These are phyloP conservation scores for Piliocolobus tephrosceles DNA, from an alignment of 2,113 vertebrate species.

Conservation along the genomic window DNA sequence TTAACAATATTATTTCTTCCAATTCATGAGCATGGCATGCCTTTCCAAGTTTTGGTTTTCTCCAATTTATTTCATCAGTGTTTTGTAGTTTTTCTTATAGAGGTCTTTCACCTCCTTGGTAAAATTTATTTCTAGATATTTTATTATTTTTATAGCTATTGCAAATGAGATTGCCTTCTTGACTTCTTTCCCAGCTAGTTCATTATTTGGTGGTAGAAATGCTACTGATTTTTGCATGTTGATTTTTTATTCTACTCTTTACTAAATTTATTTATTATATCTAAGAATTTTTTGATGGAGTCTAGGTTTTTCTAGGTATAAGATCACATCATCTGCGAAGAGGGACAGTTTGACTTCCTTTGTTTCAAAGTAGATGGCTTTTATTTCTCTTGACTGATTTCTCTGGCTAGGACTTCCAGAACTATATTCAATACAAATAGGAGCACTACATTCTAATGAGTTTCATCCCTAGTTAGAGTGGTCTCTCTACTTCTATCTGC, in stretches of 20 bases:
- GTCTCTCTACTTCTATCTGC: background rate
- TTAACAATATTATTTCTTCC: background rate
- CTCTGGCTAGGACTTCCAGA: background rate
- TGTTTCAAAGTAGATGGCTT: background rate
- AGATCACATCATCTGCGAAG: background rate
- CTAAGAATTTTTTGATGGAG: background rate
- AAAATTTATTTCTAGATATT: background rate
- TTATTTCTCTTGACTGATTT: background rate
- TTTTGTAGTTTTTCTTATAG: background rate
- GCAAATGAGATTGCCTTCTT: background rate
- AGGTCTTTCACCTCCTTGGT: background rate
- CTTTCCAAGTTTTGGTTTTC: background rate
- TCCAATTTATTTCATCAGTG: background rate
- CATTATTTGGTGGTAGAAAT: background rate
- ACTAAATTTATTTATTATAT: background rate
- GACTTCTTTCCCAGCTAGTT: background rate
- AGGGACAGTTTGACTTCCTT: background rate
- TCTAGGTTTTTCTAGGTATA: background rate
- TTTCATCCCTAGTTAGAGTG: background rate
- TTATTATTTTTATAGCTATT: background rate
- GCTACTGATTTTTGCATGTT: background rate
- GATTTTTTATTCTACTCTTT: background rate
- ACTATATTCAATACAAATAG: background rate
- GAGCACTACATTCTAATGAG: background rate
- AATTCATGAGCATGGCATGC: background rate